A percentile compares a stretch with the other conserved stretches of the same genome.
Conservation (phyloP, 2,113 vertebrate genomes). For the Ophiodon elongatus region DNA sequence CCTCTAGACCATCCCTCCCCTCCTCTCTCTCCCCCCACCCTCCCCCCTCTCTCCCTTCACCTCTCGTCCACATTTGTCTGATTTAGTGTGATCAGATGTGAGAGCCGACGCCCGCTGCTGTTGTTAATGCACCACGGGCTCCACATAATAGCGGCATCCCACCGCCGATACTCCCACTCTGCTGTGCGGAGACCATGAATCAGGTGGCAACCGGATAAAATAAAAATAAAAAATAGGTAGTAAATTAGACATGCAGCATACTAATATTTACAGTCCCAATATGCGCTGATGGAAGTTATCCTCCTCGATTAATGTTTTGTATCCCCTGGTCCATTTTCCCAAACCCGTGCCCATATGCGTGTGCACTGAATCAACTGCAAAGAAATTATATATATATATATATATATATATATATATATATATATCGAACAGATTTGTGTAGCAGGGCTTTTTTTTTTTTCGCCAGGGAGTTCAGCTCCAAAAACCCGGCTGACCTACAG, state of each 20-base stretch:
- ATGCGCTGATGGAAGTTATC: constrained; percentile 92
- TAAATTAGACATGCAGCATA: constrained; percentile 96
- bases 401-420: constrained; percentile 56
- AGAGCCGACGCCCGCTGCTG: constrained; percentile 92
- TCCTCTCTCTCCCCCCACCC: constrained; percentile 45
- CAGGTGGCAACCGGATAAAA: constrained; percentile 87
- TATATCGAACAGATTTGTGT: constrained; percentile 93
- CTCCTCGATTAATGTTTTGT: constrained; percentile 92
- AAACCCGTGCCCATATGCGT: background rate
- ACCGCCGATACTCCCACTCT: constrained; percentile 77
- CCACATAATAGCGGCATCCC: constrained; percentile 86
- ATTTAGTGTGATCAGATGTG: constrained; percentile 99
- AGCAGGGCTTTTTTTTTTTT: constrained; percentile 95
- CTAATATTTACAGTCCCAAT: constrained; percentile 93
- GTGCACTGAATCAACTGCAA: constrained; percentile 88
- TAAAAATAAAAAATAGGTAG: constrained; percentile 79
- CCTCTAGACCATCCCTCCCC: constrained; percentile 60
- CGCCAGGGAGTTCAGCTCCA: constrained; percentile 88
- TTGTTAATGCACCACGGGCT: constrained; percentile 93
- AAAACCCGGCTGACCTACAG: constrained; percentile 91
- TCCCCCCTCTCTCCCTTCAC: constrained; percentile 88
- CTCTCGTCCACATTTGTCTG: constrained; percentile 95
- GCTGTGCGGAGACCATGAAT: constrained; percentile 90
- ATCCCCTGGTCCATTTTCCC: constrained; percentile 90
- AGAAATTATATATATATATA: no score